Base-by-base conservation (phyloP, 2,888 invertebrate species). In the Drosophila quinaria region DNA sequence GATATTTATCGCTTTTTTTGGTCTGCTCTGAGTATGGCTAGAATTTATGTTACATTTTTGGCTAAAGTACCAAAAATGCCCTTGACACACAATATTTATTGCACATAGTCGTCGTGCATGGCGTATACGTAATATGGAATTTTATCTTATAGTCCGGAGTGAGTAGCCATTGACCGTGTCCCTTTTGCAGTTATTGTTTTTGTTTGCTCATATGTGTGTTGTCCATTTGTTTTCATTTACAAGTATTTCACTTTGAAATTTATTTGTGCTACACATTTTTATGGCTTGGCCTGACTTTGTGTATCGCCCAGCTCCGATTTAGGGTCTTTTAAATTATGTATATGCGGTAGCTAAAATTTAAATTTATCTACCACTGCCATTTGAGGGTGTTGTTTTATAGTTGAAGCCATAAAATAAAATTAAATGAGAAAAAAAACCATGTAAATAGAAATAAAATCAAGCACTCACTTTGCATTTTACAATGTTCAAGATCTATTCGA, bases 171-270 rank as follows among this genome's bases (percentile, higher is more conserved):
- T 74, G 61, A 64, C 67, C 60, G 59, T 73, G 67, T 78, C 65
- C 78, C 56, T 67, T 65, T 37, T 55, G 65, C 78, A 78, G 74
- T 74, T 70, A 77, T 77, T 81, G 81, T 80, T 66, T 52, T 68
- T 8, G 37, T 39, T 17, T 55, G 44, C 67, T 61, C 66, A 70
- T 65, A 71, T 63, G 47, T 25, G 33, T 49, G 63, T 67, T 74
- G 65, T 72, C 86, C 88, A 87, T 87, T 87, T 87, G 89, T 87
- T 87, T 87, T 87, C 86, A 87, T 87, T 87, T 88, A 87, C 89
- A 87, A 89, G 87, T 87, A 87, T 87, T 87, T 88, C 89, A 79
- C 87, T 89, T 84, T 80, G 82, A 58, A 87, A 87, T 87, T 87
- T 87, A 88, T 87, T 88, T 87, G 71, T 70, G 70, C 70, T 73